Evolutionary conservation across 2,113 vertebrate species (phyloP).

Genomic region (Salvelinus fontinalis): DNA sequence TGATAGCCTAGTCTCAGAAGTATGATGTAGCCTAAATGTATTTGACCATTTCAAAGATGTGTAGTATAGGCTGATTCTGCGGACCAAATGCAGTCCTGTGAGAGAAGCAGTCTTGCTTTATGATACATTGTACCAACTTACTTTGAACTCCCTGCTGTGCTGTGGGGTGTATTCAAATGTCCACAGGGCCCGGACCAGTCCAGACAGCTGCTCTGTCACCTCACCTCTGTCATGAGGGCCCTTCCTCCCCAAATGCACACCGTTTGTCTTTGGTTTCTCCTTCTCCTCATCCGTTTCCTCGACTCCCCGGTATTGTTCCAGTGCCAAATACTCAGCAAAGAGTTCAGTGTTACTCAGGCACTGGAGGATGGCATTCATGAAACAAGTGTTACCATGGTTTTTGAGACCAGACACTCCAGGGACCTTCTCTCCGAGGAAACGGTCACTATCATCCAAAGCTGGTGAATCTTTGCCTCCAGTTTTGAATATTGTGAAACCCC

Average conservation of each 20-base stretch:
- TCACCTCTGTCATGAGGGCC: constrained; percentile 77
- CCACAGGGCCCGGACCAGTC: constrained; percentile 92
- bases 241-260: constrained; percentile 66
- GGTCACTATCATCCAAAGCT: constrained; percentile 70
- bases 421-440: constrained; percentile 73
- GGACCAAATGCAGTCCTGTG: too few species aligned
- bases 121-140: constrained; percentile 58
- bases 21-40: too few species aligned
- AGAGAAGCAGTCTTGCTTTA: too few species aligned
- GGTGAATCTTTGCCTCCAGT: constrained; percentile 67
- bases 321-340: constrained; percentile 91
- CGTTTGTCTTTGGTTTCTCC: constrained; percentile 67
- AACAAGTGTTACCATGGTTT: constrained; percentile 97
- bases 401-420: constrained; percentile 91
- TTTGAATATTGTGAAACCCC: constrained; percentile 80
- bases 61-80: too few species aligned
- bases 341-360: constrained; percentile 97
- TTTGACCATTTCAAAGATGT: too few species aligned
- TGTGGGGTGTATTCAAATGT: constrained; percentile 96
- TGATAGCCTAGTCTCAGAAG: too few species aligned
- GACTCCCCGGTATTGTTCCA: constrained; percentile 87
- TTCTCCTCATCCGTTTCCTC: constrained; percentile 65
- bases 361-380: constrained; percentile 97
- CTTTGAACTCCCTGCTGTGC: constrained; percentile 96
- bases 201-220: constrained; percentile 94